Evolutionary conservation across 2,888 invertebrate genomes (phyloP), one percentile per base, ranked within the genome.

Genomic region (Cyclophora punctaria): DNA sequence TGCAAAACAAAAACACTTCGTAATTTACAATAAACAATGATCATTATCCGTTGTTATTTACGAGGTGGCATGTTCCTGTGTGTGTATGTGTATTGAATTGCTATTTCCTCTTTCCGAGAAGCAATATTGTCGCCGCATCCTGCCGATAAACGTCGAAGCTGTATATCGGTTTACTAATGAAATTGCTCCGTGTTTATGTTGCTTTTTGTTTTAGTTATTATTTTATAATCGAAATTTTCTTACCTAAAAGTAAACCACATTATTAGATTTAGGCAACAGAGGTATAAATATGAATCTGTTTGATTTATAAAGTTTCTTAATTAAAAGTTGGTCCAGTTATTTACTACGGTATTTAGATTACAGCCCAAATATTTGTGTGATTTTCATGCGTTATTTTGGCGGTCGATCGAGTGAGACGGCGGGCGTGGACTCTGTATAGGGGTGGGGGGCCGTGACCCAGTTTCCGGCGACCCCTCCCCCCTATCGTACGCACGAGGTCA

Each of bases 401-500:
- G 87, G 86, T 87, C 87, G 87, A 87, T 88, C 66, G 70, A 67
- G 75, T 20, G 76, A 62, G 73, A 60, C 63, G 73, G 59, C 64
- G 60, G 69, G 60, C 55, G 67, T 64, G 63, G 60, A 61, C 58
- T 62, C 57, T 58, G 66, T 59, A 63, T 57, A 56, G 61, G 58
- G 67, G 76, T 75, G 71, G 67, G 76, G 76, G 71, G 78, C 77
- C 78, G 64, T 82, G 83, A 83, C 85, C 83, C 60, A 80, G 64
- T 73, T 80, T 59, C 67, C 47, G 50, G 49, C 54, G 20, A 20
- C 57, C 62, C 64, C 55, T 60, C 44, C 66, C 74, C 71, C 74
- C 62, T 75, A 76, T 74, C 75, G 87, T 87, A 86, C 86, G 83
- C 85, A 80, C 79, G 83, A 79, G 87, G 86, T 87, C 86, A 87